These are phyloP conservation scores for Drosophila truncata DNA, from an alignment of 1,140 invertebrate species.

Conservation along the genomic window DNA sequence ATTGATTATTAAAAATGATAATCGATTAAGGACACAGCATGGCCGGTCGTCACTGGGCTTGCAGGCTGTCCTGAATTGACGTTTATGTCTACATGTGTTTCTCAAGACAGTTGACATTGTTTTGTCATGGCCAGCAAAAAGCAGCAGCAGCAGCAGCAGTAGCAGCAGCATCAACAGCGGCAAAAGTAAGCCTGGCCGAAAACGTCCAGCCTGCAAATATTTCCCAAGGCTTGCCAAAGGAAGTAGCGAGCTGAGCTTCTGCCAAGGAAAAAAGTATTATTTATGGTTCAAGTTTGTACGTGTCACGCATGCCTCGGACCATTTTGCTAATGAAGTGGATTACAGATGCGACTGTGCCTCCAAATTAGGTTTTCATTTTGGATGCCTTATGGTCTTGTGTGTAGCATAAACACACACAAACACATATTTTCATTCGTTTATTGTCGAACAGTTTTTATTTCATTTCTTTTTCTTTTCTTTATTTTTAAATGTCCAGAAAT, in stretches of 20 bases:
- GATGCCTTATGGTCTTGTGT: constrained; percentile 4
- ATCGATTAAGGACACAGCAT: constrained; percentile 75
- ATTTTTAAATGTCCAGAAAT: not conserved
- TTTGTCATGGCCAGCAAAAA: constrained; percentile 67
- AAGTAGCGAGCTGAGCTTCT: constrained; percentile 32
- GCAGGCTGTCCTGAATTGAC: constrained; percentile 64
- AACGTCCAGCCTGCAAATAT: constrained; percentile 63
- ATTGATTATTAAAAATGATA: constrained; percentile 85
- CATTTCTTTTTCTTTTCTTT: too few species aligned
- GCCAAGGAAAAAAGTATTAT: constrained; percentile 67
- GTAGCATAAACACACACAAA: not conserved
- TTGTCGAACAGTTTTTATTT: too few species aligned
- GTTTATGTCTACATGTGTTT: constrained; percentile 85
- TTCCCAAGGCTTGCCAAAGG: constrained; percentile 66
- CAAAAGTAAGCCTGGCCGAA: constrained; percentile 62
- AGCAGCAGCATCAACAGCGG: constrained; percentile 13
- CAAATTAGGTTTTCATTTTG: constrained; percentile 25
- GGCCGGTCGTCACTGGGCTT: constrained; percentile 31
- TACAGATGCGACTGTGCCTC: constrained; percentile 27
- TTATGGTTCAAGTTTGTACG: constrained; percentile 66
- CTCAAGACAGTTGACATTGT: constrained; percentile 85
- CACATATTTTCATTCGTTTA: not conserved
- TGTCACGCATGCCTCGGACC: constrained; percentile 56
- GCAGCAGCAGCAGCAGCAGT: constrained; percentile 23
- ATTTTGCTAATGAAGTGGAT: constrained; percentile 66